A percentile compares a stretch with the other conserved stretches of the same genome.
Conservation (phyloP, 2,888 invertebrate species). For the Eulithis prunata region DNA sequence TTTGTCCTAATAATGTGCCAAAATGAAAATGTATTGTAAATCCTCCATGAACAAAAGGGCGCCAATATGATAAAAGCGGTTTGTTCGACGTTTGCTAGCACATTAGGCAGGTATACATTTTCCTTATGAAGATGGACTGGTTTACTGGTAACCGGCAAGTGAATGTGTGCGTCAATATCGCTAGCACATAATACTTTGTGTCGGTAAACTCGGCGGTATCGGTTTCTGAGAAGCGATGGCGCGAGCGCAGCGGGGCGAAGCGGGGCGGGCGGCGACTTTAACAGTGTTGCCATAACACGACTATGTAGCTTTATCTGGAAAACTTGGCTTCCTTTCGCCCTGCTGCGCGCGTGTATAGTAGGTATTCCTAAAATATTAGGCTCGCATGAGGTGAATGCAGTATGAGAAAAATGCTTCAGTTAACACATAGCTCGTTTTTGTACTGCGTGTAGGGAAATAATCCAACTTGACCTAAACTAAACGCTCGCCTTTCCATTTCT, state of each 20-base stretch:
- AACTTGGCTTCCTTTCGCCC: too few relatives aligned
- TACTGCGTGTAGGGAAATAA: too few relatives aligned
- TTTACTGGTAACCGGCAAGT: constrained; percentile 47
- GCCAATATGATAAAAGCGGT: constrained; percentile 6
- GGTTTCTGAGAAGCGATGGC: constrained; percentile 74
- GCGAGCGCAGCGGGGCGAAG: constrained; percentile 60
- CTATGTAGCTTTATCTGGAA: background rate
- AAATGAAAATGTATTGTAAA: too few relatives aligned
- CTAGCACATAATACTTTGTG: constrained; percentile 49
- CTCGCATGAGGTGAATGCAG: too few relatives aligned
- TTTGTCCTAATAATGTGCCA: too few relatives aligned
- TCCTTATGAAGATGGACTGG: constrained; percentile 46
- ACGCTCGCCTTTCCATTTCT: too few relatives aligned
- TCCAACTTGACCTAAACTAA: too few relatives aligned
- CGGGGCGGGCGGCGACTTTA: constrained; percentile 38
- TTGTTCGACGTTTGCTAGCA: constrained; percentile 15
- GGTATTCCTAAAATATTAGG: too few relatives aligned
- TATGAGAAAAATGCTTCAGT: too few relatives aligned
- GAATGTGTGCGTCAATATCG: constrained; percentile 54
- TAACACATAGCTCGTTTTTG: too few relatives aligned
- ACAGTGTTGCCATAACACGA: constrained; percentile 1
- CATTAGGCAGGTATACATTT: constrained; percentile 19
- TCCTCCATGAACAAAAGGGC: background rate
- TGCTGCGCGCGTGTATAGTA: too few relatives aligned
- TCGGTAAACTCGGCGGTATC: constrained; percentile 54